phyloP scores from a whole-genome alignment of 1,140 invertebrate genomes.

The Melipona quadrifasciata region DNA sequence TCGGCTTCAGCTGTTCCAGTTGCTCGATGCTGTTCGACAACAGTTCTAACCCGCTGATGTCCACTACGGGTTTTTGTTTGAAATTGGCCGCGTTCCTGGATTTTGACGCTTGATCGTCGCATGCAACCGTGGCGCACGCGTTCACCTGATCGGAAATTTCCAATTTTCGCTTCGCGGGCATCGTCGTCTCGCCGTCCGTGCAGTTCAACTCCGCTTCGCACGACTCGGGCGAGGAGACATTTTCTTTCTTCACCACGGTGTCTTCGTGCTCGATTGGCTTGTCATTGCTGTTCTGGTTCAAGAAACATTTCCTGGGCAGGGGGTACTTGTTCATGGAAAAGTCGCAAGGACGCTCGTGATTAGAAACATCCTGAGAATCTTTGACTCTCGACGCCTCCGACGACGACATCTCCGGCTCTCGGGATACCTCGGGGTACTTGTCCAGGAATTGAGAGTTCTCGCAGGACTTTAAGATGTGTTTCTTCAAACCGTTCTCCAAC shows the following conservation, averaged over 20 bases:
- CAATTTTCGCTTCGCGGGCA: not conserved
- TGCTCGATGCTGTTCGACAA: slow-evolving; percentile 91
- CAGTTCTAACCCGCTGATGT: slow-evolving; percentile 90
- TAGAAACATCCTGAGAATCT: not conserved
- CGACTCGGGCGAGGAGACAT: not conserved
- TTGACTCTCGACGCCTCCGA: not conserved
- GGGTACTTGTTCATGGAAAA: not conserved
- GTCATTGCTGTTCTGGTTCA: slow-evolving; percentile 62
- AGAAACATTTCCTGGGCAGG: slow-evolving; percentile 20
- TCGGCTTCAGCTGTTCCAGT: slow-evolving; percentile 81
- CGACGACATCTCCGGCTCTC: slow-evolving; percentile 33
- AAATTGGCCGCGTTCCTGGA: not conserved
- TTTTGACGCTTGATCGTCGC: slow-evolving; percentile 4
- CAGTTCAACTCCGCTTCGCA: not conserved
- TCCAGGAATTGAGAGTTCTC: slow-evolving; percentile 53
- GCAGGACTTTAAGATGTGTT: slow-evolving; percentile 73
- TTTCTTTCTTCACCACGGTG: slow-evolving; percentile 50
- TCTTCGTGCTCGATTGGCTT: not conserved
- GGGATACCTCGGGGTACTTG: not conserved
- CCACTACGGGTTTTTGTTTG: slow-evolving; percentile 78
- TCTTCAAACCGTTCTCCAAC: slow-evolving; percentile 74
- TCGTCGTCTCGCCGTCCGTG: too few relatives aligned
- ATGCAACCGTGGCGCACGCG: accelerated
- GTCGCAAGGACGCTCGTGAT: not conserved
- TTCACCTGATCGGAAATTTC: not conserved